Evolutionary conservation across 2,888 invertebrate species (phyloP), one percentile per base, ranked within the genome.

Genomic region (Stictocephala bisonia): DNA sequence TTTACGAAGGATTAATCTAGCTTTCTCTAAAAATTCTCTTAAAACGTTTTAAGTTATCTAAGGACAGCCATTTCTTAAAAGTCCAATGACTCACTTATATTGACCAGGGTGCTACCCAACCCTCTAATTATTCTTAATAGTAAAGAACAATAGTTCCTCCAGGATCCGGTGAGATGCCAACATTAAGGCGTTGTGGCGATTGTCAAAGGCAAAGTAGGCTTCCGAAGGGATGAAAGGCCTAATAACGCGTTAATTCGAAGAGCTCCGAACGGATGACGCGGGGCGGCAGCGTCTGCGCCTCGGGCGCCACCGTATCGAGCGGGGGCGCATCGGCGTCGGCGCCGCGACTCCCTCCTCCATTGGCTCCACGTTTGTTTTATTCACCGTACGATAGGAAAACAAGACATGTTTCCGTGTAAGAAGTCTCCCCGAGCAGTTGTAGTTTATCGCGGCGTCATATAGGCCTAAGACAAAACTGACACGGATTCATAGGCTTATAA

Each of bases 241-340:
- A 74, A 74, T 72, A 74, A 74, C 72, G 72, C 68, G 72, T 74
- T 72, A 72, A 72, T 60, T 68, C 74, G 68, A 27, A 29, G n/a
- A n/a, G n/a, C n/a, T n/a, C n/a, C n/a, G n/a, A n/a, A n/a, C 41
- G 27, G 56, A 31, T 51, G 15, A 24, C 31, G 35, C 29, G 22
- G 48, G 22, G 58, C 48, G 48, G n/a, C n/a, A 3, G 58, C 71
- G 48, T 44, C 13, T 56, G 48, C 41, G 44, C 15, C 53, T 18
- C 53, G n/a, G 18, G 56, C 29, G 29, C 26, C 18, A 9, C n/a
- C 20, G 60, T 60, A 60, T 60, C 60, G 60, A 60, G 40, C 60
- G 60, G 7, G 3, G n/a, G 22, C 27, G 27, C 51, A 24, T 24
- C 22, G 7, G 44, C 64, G 64, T 44, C 64, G 64, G 15, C 64